Conservation (phyloP, 2,797 vertebrate genomes). For the Euphonia xanthogaster region DNA sequence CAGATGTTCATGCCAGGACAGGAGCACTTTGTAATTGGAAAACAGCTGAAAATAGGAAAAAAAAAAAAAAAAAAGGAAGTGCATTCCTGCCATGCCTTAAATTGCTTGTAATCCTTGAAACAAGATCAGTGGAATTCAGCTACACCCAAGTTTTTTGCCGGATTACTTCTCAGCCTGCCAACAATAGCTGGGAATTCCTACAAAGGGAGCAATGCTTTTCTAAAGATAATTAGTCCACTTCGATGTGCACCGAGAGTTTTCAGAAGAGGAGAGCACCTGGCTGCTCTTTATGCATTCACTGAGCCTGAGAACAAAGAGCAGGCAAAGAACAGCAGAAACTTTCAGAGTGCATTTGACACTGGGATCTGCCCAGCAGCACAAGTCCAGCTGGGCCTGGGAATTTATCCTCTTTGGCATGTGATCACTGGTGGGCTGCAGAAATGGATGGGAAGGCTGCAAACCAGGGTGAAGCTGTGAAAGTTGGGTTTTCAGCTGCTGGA, state of each 20-base stretch:
- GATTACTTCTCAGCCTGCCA: neutral
- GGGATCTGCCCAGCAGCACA: neutral
- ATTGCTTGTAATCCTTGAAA: constrained; percentile 12
- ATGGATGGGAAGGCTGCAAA: neutral
- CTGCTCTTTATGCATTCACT: neutral
- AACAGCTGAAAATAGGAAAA: neutral
- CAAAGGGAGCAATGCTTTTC: neutral
- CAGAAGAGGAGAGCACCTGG: neutral
- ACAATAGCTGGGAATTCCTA: neutral
- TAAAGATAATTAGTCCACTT: neutral
- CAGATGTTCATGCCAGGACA: constrained; percentile 31
- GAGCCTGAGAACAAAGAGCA: neutral
- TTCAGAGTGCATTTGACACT: neutral
- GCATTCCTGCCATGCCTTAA: neutral
- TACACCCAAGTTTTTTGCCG: neutral
- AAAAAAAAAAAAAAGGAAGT: neutral
- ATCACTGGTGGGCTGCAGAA: neutral
- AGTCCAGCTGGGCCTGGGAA: neutral
- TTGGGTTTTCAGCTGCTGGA: neutral
- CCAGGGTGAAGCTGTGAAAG: neutral
- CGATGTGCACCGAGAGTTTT: neutral
- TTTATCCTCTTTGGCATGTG: neutral
- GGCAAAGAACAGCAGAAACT: neutral
- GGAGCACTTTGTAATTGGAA: constrained; percentile 25
- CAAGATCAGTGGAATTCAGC: neutral